Evolutionary conservation across 2,888 invertebrate species (phyloP).

Genomic region (Himalopsyche kuldschensis): DNA sequence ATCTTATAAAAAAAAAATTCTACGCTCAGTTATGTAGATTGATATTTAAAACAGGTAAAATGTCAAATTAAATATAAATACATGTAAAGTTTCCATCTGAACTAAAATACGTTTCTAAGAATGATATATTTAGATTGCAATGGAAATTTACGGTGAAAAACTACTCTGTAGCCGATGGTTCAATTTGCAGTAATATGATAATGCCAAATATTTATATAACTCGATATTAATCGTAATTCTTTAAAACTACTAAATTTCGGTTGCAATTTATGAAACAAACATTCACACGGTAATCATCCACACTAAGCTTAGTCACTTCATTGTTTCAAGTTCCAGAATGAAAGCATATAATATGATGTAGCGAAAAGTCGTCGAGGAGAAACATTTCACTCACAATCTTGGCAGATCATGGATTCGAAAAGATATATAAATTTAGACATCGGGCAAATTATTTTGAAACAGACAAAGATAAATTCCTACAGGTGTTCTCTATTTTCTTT

Average conservation of each 20-base stretch:
- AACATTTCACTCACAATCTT: not conserved
- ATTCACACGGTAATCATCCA: too few relatives aligned
- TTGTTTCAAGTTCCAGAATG: not conserved
- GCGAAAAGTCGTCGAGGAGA: not conserved
- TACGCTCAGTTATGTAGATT: too few relatives aligned
- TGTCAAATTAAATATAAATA: too few relatives aligned
- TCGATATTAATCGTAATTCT: too few relatives aligned
- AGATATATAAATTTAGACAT: not conserved
- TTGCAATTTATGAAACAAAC: too few relatives aligned
- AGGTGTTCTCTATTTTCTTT: not conserved
- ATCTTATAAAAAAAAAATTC: too few relatives aligned
- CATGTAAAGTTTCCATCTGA: not conserved
- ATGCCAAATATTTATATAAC: too few relatives aligned
- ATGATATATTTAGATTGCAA: not conserved
- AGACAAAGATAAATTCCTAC: not conserved
- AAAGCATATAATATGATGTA: not conserved
- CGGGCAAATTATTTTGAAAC: not conserved
- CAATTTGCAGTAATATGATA: not conserved
- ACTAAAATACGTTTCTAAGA: not conserved
- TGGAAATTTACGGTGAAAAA: not conserved
- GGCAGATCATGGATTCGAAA: not conserved
- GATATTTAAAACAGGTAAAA: too few relatives aligned
- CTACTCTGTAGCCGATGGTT: not conserved
- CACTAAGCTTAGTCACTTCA: not conserved
- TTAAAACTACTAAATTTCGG: too few relatives aligned